These are phyloP conservation scores for Enteromius unitaeniatus DNA, from an alignment of 2,797 vertebrate species.

Conservation along the genomic window DNA sequence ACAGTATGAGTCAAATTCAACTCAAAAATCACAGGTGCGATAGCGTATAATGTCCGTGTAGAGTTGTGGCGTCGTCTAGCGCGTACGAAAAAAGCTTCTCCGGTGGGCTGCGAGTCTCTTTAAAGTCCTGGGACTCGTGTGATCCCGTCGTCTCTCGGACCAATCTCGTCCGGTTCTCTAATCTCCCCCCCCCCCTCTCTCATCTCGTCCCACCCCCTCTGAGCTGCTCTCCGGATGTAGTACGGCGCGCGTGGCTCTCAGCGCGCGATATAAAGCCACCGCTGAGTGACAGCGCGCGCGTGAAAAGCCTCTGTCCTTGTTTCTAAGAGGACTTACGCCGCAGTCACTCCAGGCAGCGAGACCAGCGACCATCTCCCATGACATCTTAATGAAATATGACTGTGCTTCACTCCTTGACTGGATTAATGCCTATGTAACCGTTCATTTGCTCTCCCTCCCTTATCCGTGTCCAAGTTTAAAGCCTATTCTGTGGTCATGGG, in stretches of 20 bases:
- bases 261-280: constrained; percentile 76
- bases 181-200: constrained; percentile 39
- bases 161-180: constrained; percentile 62
- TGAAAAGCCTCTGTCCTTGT: constrained; percentile 65
- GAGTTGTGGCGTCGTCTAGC: constrained; percentile 59
- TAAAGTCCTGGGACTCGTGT: constrained; percentile 54
- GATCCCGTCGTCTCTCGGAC: constrained; percentile 55
- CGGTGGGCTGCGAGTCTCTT: constrained; percentile 39
- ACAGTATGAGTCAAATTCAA: neutral
- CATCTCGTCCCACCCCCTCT: constrained; percentile 46
- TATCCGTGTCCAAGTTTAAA: constrained; percentile 74
- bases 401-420: constrained; percentile 74
- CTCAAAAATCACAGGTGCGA: neutral
- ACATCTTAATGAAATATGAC: constrained; percentile 73
- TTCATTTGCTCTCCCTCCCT: constrained; percentile 61
- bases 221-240: constrained; percentile 62
- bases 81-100: constrained; percentile 53
- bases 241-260: constrained; percentile 61
- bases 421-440: constrained; percentile 82
- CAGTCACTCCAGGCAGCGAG: constrained; percentile 62
- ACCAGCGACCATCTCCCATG: constrained; percentile 59
- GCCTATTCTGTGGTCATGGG: constrained; percentile 87
- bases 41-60: neutral
- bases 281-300: constrained; percentile 66
- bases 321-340: constrained; percentile 65